Base-by-base conservation (phyloP, 2,888 invertebrate genomes). In the Corbicula japonica region DNA sequence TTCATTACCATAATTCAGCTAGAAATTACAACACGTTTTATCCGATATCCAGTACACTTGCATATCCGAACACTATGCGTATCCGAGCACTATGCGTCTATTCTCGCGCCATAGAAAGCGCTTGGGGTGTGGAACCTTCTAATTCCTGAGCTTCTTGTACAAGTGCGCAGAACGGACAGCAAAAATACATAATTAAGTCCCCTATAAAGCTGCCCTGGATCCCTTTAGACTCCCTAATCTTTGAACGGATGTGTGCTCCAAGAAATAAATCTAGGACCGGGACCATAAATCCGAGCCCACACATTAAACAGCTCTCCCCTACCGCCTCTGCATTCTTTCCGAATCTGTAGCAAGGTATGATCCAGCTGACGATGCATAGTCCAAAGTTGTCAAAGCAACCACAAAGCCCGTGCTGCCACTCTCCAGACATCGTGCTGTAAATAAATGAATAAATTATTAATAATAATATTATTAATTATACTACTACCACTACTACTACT, bases 261-360 rank as follows among this genome's bases (percentile, higher is more conserved):
- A 88, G 84, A 54, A 88, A 80, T 15, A 91, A 35, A 66, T 91
- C 87, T 10, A 87, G 81, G 2, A 87, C 69, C 4, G 91, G 91
- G 4, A 92, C 84, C 30, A 91, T 63, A 79, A 86, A 81, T n/a
- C 86, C 86, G 6, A 92, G 58, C 18, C 91, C 92, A 66, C 91
- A 92, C 23, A 92, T 76, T 18, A 91, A 69, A 71, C 92, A 92
- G 66, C 85, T 87, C 32, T 92, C 92, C 2, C 92, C 92, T 1
- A 91, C 91, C 2, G 88, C 86, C 69, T 92, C 92, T 1, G 91
- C 92, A 78, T 90, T 92, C 82, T 92, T 91, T 6, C 92, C 92
- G 56, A 91, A 91, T 54, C 89, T 89, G 85, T 92, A 92, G 72
- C 92, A 92, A 10, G 92, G 92, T 15, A 89, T 78, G 32, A 92